Evolutionary conservation across 1,140 invertebrate genomes (phyloP), one percentile per base, ranked within the genome.

Genomic region (Zaprionus taronus): DNA sequence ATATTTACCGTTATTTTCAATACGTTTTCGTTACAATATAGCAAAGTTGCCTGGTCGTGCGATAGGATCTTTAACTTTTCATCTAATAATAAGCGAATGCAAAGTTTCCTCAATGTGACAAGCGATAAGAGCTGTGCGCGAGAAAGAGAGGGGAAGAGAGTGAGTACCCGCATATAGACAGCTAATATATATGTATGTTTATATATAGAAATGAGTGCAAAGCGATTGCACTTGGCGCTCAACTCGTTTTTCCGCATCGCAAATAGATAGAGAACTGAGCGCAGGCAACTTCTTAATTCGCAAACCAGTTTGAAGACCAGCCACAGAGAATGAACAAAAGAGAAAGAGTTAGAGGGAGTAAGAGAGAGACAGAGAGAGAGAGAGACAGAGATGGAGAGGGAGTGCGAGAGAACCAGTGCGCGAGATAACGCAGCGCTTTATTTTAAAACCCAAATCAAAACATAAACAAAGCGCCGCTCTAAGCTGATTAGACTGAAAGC

Each of bases 11-110:
- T 67, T 36, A 73, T 63, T 62, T 36, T 63, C 64, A 77, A 57
- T 77, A 73, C 17, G 55, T 72, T 60, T 73, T 60, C 67, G 56
- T 78, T 81, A 85, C 67, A 77, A 71, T 80, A 87, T 80, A 77
- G 77, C 83, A 86, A 87, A 87, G 80, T 87, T 86, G 56, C 17
- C 64, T 65, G 22, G 47, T 64, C 51, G 65, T 58, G 31, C 47
- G 77, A 72, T 72, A 81, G 58, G 22, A 69, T 56, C 71, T 70
- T 44, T 44, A 75, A 73, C 49, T 74, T 83, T 78, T 53, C 24
- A 17, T 49, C 24, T 51, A 71, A 75, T 78, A 74, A 67, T 78
- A 74, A 67, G n/a, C 58, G 49, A 67, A 57, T 51, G 51, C 55
- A 58, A 28, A 44, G 71, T 64, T 64, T 44, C 55, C 6, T 15